Evolutionary conservation across 1,140 invertebrate genomes (phyloP).

Genomic region (Ceratina japonica): DNA sequence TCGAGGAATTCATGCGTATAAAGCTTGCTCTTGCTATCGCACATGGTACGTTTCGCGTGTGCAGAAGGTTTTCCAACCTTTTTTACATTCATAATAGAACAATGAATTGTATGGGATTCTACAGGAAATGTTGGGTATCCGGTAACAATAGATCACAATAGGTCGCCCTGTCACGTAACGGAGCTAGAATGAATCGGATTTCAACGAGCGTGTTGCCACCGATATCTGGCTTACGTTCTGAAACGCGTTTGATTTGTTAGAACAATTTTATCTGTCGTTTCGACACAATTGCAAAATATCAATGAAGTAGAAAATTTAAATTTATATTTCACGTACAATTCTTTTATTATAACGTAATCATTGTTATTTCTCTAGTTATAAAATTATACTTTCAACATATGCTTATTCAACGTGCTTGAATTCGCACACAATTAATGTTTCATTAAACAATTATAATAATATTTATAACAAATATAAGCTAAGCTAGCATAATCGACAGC

Average conservation of each 20-base stretch:
- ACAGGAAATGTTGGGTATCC: slow-evolving; percentile 63
- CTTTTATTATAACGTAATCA: too few relatives aligned
- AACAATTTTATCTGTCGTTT: not conserved
- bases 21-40: not conserved
- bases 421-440: slow-evolving; percentile 53
- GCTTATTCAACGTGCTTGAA: slow-evolving; percentile 43
- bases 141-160: slow-evolving; percentile 58
- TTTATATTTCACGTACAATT: not conserved
- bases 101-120: slow-evolving; percentile 53
- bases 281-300: not conserved
- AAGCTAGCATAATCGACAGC: slow-evolving; percentile 31
- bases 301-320: not conserved
- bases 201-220: not conserved
- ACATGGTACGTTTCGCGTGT: slow-evolving; percentile 18
- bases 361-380: too few relatives aligned
- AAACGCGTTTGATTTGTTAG: not conserved
- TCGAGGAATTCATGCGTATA: too few relatives aligned
- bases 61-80: slow-evolving; percentile 56
- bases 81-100: slow-evolving; percentile 57
- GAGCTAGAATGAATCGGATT: slow-evolving; percentile 18
- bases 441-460: slow-evolving; percentile 54
- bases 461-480: too few relatives aligned
- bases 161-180: slow-evolving; percentile 45
- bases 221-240: not conserved
- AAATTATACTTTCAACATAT: too few relatives aligned